Evolutionary conservation across 2,888 invertebrate species (phyloP).

Genomic region (Phyllotreta cruciferae): DNA sequence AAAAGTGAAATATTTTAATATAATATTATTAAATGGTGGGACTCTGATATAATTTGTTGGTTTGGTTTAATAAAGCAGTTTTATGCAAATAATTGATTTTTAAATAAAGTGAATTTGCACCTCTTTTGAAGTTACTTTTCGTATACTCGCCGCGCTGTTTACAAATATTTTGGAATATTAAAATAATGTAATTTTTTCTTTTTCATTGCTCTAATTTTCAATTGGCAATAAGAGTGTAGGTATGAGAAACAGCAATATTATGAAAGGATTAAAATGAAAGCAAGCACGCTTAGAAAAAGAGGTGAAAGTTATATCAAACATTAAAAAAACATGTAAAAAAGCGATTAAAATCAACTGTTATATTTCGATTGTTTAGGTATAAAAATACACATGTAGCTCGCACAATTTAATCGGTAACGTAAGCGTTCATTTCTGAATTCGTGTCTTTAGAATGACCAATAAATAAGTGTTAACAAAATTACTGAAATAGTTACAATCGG

Average conservation of each 20-base stretch:
- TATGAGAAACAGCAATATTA: too few species aligned
- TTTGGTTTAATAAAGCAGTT: not conserved
- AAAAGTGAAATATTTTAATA: slow-evolving; percentile 34
- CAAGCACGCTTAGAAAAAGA: not conserved
- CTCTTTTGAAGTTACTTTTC: too few species aligned
- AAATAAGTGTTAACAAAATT: slow-evolving; percentile 28
- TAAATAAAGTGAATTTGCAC: too few species aligned
- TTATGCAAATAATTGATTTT: too few species aligned
- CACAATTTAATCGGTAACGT: slow-evolving; percentile 17
- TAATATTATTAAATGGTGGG: slow-evolving; percentile 17
- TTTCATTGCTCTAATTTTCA: too few species aligned
- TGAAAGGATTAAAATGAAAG: too few species aligned
- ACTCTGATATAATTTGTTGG: not conserved
- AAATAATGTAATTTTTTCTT: too few species aligned
- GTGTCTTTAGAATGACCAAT: slow-evolving; percentile 36
- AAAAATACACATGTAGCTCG: slow-evolving; percentile 24
- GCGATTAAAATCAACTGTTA: slow-evolving; percentile 15
- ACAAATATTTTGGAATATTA: too few species aligned
- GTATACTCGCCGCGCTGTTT: too few species aligned
- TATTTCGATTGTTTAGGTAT: slow-evolving; percentile 33
- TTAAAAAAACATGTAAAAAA: slow-evolving; percentile 13
- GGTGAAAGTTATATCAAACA: not conserved
- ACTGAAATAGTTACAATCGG: slow-evolving; percentile 39
- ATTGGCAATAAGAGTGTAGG: too few species aligned
- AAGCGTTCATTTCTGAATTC: slow-evolving; percentile 31